phyloP scores from a whole-genome alignment of 2,113 vertebrate species.

The Phainopepla nitens region DNA sequence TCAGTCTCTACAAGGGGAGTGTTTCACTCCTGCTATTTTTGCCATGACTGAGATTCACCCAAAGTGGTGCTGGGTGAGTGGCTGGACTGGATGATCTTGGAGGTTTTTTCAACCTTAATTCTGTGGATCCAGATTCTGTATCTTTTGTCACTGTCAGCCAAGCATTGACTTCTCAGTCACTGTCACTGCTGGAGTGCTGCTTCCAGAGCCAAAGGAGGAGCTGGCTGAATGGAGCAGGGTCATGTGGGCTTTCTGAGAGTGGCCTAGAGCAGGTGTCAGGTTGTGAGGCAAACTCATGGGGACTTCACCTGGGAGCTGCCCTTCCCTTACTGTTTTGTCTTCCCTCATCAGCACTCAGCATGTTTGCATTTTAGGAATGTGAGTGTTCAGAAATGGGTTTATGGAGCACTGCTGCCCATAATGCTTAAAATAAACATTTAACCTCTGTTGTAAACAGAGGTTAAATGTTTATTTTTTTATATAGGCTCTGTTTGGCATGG shows the following conservation, averaged over 20 bases:
- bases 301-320: neutral
- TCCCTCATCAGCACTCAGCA: neutral
- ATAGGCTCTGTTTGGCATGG: neutral
- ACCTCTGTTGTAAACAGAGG: neutral
- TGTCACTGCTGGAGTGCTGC: neutral
- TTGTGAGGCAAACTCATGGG: neutral
- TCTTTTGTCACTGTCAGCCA: neutral
- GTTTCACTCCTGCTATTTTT: neutral
- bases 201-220: neutral
- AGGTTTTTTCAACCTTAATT: neutral
- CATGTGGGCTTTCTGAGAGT: neutral
- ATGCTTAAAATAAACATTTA: neutral
- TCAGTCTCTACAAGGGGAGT: neutral
- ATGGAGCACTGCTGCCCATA: accelerated
- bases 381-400: neutral
- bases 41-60: neutral
- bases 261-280: neutral
- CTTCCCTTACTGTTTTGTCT: neutral
- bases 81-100: neutral
- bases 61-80: neutral
- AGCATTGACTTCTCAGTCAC: neutral
- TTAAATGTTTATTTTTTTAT: neutral
- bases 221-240: accelerated
- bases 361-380: accelerated
- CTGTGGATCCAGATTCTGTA: neutral